Evolutionary conservation across 1,140 invertebrate species (phyloP).

Genomic region (Amphibalanus amphitrite): DNA sequence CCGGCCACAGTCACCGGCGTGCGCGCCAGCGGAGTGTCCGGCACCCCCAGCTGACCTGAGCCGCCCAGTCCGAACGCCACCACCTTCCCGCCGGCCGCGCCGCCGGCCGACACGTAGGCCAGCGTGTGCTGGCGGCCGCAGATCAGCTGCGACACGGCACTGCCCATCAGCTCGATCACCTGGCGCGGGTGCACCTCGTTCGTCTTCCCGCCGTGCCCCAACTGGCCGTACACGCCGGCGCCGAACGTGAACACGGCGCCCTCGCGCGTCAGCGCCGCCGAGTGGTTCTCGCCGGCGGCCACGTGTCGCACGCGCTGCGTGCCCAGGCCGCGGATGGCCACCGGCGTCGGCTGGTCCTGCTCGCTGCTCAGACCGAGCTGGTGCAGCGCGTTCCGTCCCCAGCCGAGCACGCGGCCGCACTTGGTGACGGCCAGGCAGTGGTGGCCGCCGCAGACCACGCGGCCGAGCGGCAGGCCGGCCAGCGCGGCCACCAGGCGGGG

Average conservation of each 20-base stretch:
- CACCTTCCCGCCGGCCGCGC: slow-evolving; percentile 34
- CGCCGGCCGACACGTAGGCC: slow-evolving; percentile 52
- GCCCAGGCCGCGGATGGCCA: slow-evolving; percentile 34
- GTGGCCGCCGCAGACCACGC: slow-evolving; percentile 8
- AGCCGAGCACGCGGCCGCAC: slow-evolving; percentile 72
- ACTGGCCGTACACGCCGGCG: slow-evolving; percentile 71
- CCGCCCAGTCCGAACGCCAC: slow-evolving; percentile 80
- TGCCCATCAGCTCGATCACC: slow-evolving; percentile 83
- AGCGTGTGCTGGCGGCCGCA: slow-evolving; percentile 58
- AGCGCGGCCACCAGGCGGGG: too few species aligned
- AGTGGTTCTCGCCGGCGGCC: slow-evolving; percentile 72
- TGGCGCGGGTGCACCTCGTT: slow-evolving; percentile 77
- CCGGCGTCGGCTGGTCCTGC: slow-evolving; percentile 21
- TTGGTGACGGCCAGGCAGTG: slow-evolving; percentile 22
- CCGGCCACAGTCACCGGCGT: too few species aligned
- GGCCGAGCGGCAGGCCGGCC: too few species aligned
- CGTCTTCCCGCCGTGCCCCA: slow-evolving; percentile 55
- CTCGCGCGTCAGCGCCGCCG: slow-evolving; percentile 69
- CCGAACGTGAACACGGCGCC: slow-evolving; percentile 92
- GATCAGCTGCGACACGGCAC: slow-evolving; percentile 65
- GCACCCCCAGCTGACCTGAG: slow-evolving; percentile 62
- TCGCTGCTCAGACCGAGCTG: slow-evolving; percentile 51
- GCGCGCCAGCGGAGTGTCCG: slow-evolving; percentile 12
- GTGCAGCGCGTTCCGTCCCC: slow-evolving; percentile 77
- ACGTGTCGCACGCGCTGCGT: slow-evolving; percentile 61